Base-by-base conservation (phyloP, 2,113 vertebrate species). In the Struthio camelus region DNA sequence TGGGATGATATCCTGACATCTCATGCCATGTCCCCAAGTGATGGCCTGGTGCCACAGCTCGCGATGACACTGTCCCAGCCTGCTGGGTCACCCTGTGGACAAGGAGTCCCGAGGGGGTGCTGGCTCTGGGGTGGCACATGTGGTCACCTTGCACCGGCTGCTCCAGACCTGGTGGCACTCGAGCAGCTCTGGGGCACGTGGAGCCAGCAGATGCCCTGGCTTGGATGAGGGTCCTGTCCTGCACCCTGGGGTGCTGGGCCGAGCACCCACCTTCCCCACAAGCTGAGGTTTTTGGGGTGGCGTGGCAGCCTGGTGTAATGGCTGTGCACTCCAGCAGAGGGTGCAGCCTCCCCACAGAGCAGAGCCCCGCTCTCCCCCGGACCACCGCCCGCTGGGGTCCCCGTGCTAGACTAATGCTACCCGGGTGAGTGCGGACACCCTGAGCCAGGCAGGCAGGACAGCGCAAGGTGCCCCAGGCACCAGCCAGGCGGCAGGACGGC, bases 141-240 rank as follows among this genome's bases (percentile, higher is more conserved):
- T 0, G 3, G 28, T n/a, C 69, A 64, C 56, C 40, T 62, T 27
- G n/a, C n/a, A n/a, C 18, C 2, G 3, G 42, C n/a, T 2, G 4
- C 75, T 25, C 9, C 20, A 50, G 40, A 36, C 19, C 10, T 36
- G 27, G 13, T 36, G 42, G 34, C 36, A 53, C 17, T 10, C 54
- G 51, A 8, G 24, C 28, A 36, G 61, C 36, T 30, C 0, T 0
- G 7, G 13, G 28, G 36, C 1, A 1, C 1, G 14, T 27, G 56
- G 81, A 81, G 27, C 65, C 27, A 13, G 36, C 36, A 30, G 17
- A 24, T 70, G n/a, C 34, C 17, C 27, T 2, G 48, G 48, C 32
- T 56, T 4, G 1, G n/a, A 65, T 34, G 28, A 44, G 4, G 5
- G 9, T 66, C 27, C 7, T 76, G 1, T 50, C 16, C 24, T 48